These are phyloP conservation scores for Euwallacea similis DNA, from an alignment of 1,140 invertebrate species.

Conservation along the genomic window DNA sequence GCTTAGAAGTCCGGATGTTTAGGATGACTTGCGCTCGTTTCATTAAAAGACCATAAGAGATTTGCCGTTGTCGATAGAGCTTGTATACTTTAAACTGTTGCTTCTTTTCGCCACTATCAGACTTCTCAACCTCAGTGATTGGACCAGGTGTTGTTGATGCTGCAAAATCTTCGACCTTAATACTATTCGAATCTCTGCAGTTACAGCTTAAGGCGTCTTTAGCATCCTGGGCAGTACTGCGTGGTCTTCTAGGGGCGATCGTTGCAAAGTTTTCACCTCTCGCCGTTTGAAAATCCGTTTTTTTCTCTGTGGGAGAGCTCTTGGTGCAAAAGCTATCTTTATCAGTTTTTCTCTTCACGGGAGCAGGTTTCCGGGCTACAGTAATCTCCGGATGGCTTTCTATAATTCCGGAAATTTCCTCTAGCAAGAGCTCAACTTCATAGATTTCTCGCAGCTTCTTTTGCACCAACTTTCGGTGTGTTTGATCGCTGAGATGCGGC, in stretches of 20 bases:
- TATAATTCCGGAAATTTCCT: not conserved
- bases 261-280: not conserved
- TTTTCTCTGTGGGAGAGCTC: not conserved
- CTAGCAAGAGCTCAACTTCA: not conserved
- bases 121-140: no score
- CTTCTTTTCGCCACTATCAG: no score
- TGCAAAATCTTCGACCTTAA: no score
- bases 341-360: not conserved
- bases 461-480: not conserved
- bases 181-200: no score
- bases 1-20: no score
- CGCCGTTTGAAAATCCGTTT: not conserved
- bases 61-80: no score
- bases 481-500: not conserved
- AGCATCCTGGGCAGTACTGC: not conserved
- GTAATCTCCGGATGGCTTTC: not conserved
- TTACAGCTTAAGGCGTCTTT: no score
- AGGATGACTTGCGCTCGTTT: no score
- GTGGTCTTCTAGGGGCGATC: not conserved
- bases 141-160: no score
- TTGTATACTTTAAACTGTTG: no score
- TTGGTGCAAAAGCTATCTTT: not conserved
- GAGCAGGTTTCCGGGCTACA: not conserved
- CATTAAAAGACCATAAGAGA: no score
- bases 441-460: constrained; percentile 14